Evolutionary conservation across 1,140 invertebrate species (phyloP), one percentile per base, ranked within the genome.

Genomic region (Camponotus pennsylvanicus): DNA sequence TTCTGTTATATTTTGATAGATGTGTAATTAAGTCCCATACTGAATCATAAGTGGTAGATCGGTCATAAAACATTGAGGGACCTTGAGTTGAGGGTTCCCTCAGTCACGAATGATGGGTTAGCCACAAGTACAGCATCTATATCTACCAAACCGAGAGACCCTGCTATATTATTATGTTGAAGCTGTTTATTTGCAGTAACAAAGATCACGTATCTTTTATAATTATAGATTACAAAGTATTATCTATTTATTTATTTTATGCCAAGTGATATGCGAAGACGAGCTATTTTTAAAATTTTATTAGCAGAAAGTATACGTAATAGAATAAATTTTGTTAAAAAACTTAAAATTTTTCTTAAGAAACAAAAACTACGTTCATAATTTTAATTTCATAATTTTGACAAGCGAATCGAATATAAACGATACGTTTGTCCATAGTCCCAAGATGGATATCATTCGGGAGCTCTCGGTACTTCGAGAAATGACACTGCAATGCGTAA

Each of bases 1-100:
- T 75, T 73, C 69, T 83, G 55, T 73, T 75, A 40, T 83, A 73
- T 75, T 73, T 61, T 73, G 69, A 45, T 70, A 83, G 67, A 83
- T 83, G 61, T 73, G 40, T 83, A 83, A 75, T 83, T 83, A 73
- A 83, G 57, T 42, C 40, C 57, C 69, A 42, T 49, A 63, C 79
- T 83, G 79, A 83, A 83, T 83, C 69, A 75, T 73, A 83, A 83
- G 79, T 83, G 79, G 27, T 13, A 57, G 69, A 83, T 83, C 79
- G 73, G 79, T 83, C 79, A 83, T 83, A 83, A 83, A 83, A 75
- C 79, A 83, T 83, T 70, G 71, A 27, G 9, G 55, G 34, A 61
- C 40, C 55, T 61, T 45, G 52, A 57, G 67, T 61, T 45, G 52
- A 57, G 67, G 55, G 55, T 34, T 73, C 32, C 40, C 79, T 83